Evolutionary conservation across 2,888 invertebrate genomes (phyloP).

Genomic region (Gonocerus acuteangulatus): DNA sequence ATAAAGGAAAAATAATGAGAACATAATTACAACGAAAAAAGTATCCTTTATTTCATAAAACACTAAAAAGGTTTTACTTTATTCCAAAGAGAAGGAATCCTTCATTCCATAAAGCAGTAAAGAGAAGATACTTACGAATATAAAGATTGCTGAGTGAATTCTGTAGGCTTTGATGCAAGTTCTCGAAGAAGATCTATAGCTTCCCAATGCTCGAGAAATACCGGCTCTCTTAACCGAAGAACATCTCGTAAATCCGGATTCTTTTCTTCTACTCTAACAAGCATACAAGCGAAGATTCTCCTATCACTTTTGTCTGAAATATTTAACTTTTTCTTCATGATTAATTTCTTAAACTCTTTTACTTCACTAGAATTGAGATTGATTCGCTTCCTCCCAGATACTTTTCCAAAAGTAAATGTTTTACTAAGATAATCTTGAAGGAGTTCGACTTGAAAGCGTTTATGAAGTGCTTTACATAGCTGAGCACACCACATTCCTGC

Average conservation of each 20-base stretch:
- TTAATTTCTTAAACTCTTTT: constrained; percentile 3
- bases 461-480: constrained; percentile 13
- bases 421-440: neutral
- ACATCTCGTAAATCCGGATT: neutral
- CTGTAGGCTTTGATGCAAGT: neutral
- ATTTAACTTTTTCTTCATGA: constrained; percentile 8
- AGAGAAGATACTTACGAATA: constrained; percentile 2
- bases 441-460: constrained; percentile 3
- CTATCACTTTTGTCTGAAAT: constrained; percentile 2
- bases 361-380: constrained; percentile 5
- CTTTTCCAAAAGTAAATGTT: neutral
- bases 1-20: too few relatives aligned
- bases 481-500: constrained; percentile 8
- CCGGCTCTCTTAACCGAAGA: constrained; percentile 1
- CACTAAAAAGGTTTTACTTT: too few relatives aligned
- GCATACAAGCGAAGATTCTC: constrained; percentile 10
- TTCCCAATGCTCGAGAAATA: constrained; percentile 12
- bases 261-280: constrained; percentile 13
- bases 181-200: neutral
- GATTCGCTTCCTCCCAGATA: neutral
- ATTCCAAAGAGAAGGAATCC: too few relatives aligned
- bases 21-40: too few relatives aligned
- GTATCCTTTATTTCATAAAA: too few relatives aligned
- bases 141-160: neutral
- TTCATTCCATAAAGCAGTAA: too few relatives aligned